Base-by-base conservation (phyloP, 2,888 invertebrate species). In the Danaus chrysippus region DNA sequence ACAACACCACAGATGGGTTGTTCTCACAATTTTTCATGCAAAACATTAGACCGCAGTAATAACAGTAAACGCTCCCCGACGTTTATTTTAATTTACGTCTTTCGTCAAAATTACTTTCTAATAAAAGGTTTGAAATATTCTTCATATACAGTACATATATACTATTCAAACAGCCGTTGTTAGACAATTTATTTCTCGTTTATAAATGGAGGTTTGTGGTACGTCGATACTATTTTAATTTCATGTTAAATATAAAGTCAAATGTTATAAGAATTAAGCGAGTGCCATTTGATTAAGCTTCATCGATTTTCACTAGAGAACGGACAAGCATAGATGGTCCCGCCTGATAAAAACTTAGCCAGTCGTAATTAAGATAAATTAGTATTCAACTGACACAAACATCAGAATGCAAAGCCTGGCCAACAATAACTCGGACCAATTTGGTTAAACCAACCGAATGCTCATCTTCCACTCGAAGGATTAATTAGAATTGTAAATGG, bases 401-500 rank as follows among this genome's bases (percentile, higher is more conserved):
- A 87, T 87, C 86, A 84, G 79, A 79, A 88, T 87, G 86, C 83
- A 85, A 86, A 87, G 82, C 86, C 82, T 70, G 80, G 74, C 75
- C 81, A 72, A 78, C 77, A 76, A 75, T 75, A 74, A 79, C 73
- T 70, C 76, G 74, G 79, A 75, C 76, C 81, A 81, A 81, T 83
- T 83, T 79, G 78, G 77, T 79, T 76, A 76, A 70, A 81, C 80
- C 79, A 81, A 81, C 74, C 73, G 72, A 81, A 79, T 79, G 82
- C 76, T 79, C 82, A 79, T 86, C 86, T 84, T 81, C 78, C 79
- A 80, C 77, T 79, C 76, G 72, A 71, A 73, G 78, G 86, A 86
- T 87, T 87, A 85, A 88, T 89, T 89, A 86, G 82, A 88, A 87
- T 89, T 89, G 88, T 84, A 89, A 87, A 89, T 87, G 82, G 81